Evolutionary conservation across 2,797 vertebrate genomes (phyloP).

Genomic region (Pteropus rufus): DNA sequence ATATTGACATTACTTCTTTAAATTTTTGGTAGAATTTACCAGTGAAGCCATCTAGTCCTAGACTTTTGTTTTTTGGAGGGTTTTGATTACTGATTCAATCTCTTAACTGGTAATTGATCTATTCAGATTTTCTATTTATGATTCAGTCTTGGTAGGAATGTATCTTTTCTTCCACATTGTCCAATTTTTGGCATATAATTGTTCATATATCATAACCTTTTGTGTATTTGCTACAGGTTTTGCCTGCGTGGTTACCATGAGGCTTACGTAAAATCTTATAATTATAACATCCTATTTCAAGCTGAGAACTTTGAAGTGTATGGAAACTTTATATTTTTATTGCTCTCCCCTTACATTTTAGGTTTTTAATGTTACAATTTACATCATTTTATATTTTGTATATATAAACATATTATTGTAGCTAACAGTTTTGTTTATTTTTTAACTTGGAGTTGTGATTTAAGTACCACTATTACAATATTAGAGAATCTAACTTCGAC

Average conservation of each 20-base stretch:
- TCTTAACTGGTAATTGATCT: background rate
- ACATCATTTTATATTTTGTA: background rate
- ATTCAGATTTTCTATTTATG: background rate
- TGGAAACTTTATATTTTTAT: background rate
- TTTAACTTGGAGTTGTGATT: background rate
- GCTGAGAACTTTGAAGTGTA: background rate
- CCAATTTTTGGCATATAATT: background rate
- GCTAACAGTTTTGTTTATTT: background rate
- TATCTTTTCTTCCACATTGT: background rate
- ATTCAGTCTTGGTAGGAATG: background rate
- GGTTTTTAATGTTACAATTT: background rate
- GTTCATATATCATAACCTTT: background rate
- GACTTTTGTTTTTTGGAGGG: background rate
- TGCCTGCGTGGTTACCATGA: background rate
- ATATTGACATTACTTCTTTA: background rate
- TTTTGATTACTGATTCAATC: background rate
- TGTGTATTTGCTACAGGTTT: background rate
- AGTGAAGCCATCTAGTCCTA: background rate
- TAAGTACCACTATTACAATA: background rate
- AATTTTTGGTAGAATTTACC: background rate
- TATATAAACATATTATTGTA: background rate
- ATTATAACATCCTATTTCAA: background rate
- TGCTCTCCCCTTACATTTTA: background rate
- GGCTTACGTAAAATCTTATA: background rate
- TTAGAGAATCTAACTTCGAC: background rate